Percentiles rank a stretch among this genome's conserved stretches.
phyloP scores from a whole-genome alignment of 1,140 invertebrate genomes.

The Atopsyche davidsoni region DNA sequence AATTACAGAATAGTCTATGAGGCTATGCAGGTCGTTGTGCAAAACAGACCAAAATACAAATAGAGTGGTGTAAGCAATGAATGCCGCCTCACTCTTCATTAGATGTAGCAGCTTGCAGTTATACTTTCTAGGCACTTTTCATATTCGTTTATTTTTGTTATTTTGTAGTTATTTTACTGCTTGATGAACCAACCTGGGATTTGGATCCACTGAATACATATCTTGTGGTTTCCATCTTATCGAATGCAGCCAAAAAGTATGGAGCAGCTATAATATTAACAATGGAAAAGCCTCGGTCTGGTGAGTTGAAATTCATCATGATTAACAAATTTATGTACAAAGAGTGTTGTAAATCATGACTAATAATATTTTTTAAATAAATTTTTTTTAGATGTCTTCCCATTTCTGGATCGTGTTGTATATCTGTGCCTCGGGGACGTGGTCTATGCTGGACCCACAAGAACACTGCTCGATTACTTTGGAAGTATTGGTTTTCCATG shows the following conservation, averaged over 20 bases:
- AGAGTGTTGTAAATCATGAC: background rate
- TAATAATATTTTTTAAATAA: slow-evolving; percentile 2
- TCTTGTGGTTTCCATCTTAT: slow-evolving; percentile 84
- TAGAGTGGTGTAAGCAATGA: no score
- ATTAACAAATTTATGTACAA: slow-evolving; percentile 2
- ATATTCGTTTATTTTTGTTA: slow-evolving; percentile 12
- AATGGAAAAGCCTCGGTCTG: slow-evolving; percentile 85
- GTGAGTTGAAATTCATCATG: slow-evolving; percentile 28
- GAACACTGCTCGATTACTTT: slow-evolving; percentile 87
- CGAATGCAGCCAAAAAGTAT: slow-evolving; percentile 86
- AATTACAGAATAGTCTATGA: no score
- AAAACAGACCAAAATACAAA: slow-evolving; percentile 2
- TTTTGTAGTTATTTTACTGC: slow-evolving; percentile 67
- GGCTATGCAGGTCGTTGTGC: no score
- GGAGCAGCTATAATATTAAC: slow-evolving; percentile 82
- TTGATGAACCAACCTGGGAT: slow-evolving; percentile 88
- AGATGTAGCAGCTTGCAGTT: no score
- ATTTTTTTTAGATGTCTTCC: slow-evolving; percentile 67
- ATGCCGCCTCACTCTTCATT: no score
- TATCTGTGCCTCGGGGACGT: slow-evolving; percentile 85
- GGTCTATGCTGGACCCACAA: slow-evolving; percentile 83
- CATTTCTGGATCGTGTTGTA: slow-evolving; percentile 78
- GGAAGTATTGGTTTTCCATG: slow-evolving; percentile 87
- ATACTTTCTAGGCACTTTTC: no score
- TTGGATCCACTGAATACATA: slow-evolving; percentile 89